Conservation (phyloP, 2,888 invertebrate genomes). For the Hesperia comma region DNA sequence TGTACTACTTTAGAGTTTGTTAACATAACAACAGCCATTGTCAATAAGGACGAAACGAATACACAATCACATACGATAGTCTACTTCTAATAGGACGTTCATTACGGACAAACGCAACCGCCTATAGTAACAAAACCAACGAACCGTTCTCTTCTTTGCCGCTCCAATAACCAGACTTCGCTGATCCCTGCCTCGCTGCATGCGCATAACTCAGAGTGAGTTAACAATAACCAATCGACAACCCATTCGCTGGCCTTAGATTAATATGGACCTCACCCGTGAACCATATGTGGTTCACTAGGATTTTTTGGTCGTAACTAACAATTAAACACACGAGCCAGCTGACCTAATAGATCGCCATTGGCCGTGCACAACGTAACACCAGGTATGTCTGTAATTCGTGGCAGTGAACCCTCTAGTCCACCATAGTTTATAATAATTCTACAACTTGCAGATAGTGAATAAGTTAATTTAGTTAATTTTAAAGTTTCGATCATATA, state of each 20-base stretch:
- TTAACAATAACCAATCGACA: constrained; percentile 54
- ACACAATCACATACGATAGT: constrained; percentile 72
- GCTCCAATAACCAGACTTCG: constrained; percentile 78
- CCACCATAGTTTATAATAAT: neutral
- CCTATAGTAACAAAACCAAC: constrained; percentile 52
- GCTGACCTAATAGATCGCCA: neutral
- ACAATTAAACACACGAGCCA: too few species aligned
- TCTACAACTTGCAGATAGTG: neutral
- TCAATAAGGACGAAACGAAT: constrained; percentile 61
- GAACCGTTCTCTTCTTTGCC: constrained; percentile 81
- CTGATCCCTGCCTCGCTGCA: constrained; percentile 81
- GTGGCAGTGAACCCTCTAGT: neutral
- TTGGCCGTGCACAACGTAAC: neutral
- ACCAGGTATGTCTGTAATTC: neutral
- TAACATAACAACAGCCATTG: constrained; percentile 60
- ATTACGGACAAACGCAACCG: constrained; percentile 45
- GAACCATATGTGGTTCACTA: neutral
- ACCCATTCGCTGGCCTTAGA: neutral
- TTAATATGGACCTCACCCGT: neutral
- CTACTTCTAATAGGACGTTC: constrained; percentile 55
- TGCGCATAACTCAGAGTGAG: constrained; percentile 78
- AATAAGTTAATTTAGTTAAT: neutral
- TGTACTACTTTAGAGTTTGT: neutral
- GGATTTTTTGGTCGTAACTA: neutral
- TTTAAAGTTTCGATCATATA: neutral